phyloP scores from a whole-genome alignment of 2,888 invertebrate species.

The Pandemis heparana region DNA sequence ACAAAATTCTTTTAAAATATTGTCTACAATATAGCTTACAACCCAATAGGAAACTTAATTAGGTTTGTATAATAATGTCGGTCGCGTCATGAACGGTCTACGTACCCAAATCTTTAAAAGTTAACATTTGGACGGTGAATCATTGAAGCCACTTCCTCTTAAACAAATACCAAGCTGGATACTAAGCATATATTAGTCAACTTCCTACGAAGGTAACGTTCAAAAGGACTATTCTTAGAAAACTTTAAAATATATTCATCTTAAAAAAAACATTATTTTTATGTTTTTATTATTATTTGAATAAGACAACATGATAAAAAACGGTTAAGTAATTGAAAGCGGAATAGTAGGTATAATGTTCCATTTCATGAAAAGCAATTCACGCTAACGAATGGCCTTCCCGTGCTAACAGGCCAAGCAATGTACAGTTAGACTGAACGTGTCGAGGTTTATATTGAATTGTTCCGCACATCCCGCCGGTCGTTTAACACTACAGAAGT shows the following conservation, averaged over 20 bases:
- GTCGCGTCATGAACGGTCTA: not conserved
- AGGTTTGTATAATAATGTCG: not conserved
- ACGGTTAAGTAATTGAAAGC: not conserved
- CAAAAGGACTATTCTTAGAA: constrained; percentile 5
- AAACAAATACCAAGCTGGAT: constrained; percentile 34
- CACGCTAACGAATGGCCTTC: constrained; percentile 24
- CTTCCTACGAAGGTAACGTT: constrained; percentile 24
- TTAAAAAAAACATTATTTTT: too few species aligned
- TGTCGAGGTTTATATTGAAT: constrained; percentile 53
- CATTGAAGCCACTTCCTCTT: constrained; percentile 36
- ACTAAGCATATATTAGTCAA: constrained; percentile 37
- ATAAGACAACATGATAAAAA: too few species aligned
- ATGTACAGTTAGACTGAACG: constrained; percentile 30
- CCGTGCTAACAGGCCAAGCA: constrained; percentile 29
- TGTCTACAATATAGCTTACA: not conserved
- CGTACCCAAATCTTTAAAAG: constrained; percentile 9
- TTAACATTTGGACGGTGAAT: constrained; percentile 30
- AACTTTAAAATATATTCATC: not conserved
- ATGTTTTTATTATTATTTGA: too few species aligned
- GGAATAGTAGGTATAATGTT: constrained; percentile 2
- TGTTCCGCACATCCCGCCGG: constrained; percentile 60
- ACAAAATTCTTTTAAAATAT: not conserved
- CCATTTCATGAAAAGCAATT: constrained; percentile 10
- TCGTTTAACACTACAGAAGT: constrained; percentile 62
- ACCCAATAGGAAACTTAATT: not conserved